Evolutionary conservation across 2,797 vertebrate genomes (phyloP), one percentile per base, ranked within the genome.

Genomic region (Tadarida brasiliensis): DNA sequence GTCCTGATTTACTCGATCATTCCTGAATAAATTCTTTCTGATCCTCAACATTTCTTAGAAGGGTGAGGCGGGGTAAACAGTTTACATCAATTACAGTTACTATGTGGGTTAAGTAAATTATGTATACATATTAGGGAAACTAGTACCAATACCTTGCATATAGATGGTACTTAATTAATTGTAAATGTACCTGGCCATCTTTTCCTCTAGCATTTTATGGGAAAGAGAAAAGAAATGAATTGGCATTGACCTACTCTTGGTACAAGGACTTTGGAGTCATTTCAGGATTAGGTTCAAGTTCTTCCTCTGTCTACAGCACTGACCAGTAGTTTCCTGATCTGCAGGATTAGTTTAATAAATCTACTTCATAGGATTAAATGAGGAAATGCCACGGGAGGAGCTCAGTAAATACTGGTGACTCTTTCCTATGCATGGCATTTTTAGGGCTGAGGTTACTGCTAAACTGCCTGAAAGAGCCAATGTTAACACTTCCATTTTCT

Each of bases 401-500:
- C 59, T 84, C 30, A 35, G 15, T 57, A 80, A 86, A 57, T 51
- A 77, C 12, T 28, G 49, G 70, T 77, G 63, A 82, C 7, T 1
- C 33, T 87, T 30, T 11, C 57, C 19, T 35, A 1, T 22, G 16
- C 56, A n/a, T 11, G 57, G 17, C 19, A 19, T 35, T 65, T 93
- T 92, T 67, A 84, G 28, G 8, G 91, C 15, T 47, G 74, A 78
- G 11, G 24, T 85, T 88, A 63, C 47, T 44, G 17, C 59, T 87
- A 44, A 65, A 63, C 28, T 85, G 63, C 16, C 35, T 44, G 59
- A 80, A 91, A 96, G 30, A 94, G 35, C 74, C 82, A 73, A 28
- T 83, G 47, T 88, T 94, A 86, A 94, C 19, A 44, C 9, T 74
- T 91, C 59, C 44, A 15, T 88, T 97, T 95, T 61, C 19, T 86